phyloP scores from a whole-genome alignment of 2,888 invertebrate genomes.

The Aleiodes testaceus region DNA sequence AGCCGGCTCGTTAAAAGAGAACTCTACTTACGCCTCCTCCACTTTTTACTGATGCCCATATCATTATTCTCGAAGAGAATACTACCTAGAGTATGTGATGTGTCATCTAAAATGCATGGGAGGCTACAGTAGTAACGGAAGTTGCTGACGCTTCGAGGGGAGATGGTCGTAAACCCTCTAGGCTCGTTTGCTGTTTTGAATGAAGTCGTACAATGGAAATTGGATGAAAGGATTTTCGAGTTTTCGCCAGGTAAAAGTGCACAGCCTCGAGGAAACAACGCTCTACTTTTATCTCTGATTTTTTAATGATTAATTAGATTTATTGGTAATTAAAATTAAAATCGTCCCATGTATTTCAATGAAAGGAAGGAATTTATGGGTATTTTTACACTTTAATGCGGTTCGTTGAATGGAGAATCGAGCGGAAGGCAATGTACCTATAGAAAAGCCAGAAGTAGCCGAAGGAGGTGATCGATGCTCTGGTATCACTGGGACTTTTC shows the following conservation, averaged over 20 bases:
- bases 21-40: conserved; percentile 35
- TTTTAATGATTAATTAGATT: too few species aligned
- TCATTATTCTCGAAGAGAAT: conserved; percentile 35
- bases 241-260: conserved; percentile 53
- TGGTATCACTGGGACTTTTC: conserved; percentile 34
- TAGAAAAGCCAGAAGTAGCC: conserved; percentile 37
- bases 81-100: conserved; percentile 31
- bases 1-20: conserved; percentile 43
- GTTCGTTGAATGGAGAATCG: conserved; percentile 52
- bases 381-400: conserved; percentile 26
- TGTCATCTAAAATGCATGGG: conserved; percentile 32
- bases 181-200: conserved; percentile 46
- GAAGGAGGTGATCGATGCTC: conserved; percentile 49
- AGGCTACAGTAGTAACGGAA: conserved; percentile 20
- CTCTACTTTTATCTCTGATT: conserved; percentile 12
- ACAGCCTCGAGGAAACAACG: conserved; percentile 27
- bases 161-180: conserved; percentile 7
- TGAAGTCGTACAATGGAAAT: conserved; percentile 39
- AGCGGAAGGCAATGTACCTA: conserved; percentile 50
- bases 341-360: too few species aligned
- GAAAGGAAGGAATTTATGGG: too few species aligned
- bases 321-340: too few species aligned
- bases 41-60: conserved; percentile 35
- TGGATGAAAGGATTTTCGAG: conserved; percentile 59
- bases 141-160: conserved; percentile 26